Conservation (phyloP, 2,888 invertebrate species). For the Hanleya hanleyi region DNA sequence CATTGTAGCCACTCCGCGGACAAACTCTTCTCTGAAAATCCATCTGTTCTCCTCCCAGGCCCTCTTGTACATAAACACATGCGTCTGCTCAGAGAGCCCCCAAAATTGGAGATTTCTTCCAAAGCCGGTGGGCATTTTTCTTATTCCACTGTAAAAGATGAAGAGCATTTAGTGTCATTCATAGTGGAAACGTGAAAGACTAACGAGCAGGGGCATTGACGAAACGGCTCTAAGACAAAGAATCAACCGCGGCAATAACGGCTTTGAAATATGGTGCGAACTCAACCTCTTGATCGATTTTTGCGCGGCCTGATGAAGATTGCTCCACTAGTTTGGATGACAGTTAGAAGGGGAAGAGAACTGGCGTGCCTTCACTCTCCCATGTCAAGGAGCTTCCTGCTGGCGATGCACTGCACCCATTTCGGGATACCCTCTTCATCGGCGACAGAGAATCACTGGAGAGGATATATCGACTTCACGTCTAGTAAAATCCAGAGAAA, state of each 20-base stretch:
- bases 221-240: neutral
- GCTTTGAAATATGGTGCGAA: constrained; percentile 5
- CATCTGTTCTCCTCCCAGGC: constrained; percentile 4
- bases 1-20: neutral
- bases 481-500: no score
- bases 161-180: constrained; percentile 11
- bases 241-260: neutral
- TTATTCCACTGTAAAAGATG: neutral
- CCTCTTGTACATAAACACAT: neutral
- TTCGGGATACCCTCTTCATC: no score
- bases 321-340: constrained; percentile 1
- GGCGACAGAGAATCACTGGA: no score
- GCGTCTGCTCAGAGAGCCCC: neutral
- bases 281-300: neutral
- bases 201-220: constrained; percentile 1
- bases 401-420: no score
- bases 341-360: constrained; percentile 4
- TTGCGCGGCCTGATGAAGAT: constrained; percentile 2
- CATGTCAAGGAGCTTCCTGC: constrained; percentile 2
- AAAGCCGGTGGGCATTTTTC: constrained; percentile 1
- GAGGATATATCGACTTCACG: no score
- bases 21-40: neutral
- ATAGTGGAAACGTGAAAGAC: constrained; percentile 7
- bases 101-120: neutral
- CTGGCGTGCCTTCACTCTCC: constrained; percentile 2